Evolutionary conservation across 1,140 invertebrate species (phyloP), one percentile per base, ranked within the genome.

Genomic region (Diorhabda carinulata): DNA sequence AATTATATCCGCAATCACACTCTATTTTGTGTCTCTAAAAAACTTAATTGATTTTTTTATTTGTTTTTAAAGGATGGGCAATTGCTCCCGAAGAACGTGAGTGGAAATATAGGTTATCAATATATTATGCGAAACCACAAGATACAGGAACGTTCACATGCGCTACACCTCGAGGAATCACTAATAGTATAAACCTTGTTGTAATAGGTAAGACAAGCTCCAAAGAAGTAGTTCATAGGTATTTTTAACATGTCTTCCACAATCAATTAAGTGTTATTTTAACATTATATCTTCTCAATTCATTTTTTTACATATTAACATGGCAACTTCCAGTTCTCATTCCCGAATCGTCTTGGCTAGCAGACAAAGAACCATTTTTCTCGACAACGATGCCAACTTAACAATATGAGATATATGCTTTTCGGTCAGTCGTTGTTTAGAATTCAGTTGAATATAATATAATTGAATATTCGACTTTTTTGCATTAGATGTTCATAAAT

Each of bases 71-170:
- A 92, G 93, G 89, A 52, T 95, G 92, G 92, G 90, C 91, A 0
- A 88, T 90, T 3, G 86, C 88, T 10, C 82, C 88, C 3, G 89
- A 91, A 45, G 92, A 93, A 81, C 86, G 88, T 70, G 88, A 92
- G 63, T 90, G 90, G 81, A 91, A 92, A 76, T 95, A 93, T 82
- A 86, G 92, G 45, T 82, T 95, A 63, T 92, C 90, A 70, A 89
- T 95, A 78, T 91, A 89, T 80, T 93, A 93, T 78, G 90, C 91
- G 58, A 92, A 92, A 77, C 83, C 87, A 6, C 89, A 91, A 25
- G 92, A 95, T 81, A 91, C 91, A 5, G 93, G 93, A 8, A 86
- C 88, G 58, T 95, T 91, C 79, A 94, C 92, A 1, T 96, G 93
- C 78, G 87, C 91, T 2, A 90, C 92, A 0, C 92, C 92, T 0